Evolutionary conservation across 2,888 invertebrate species (phyloP).

Genomic region (Beris chalybata): DNA sequence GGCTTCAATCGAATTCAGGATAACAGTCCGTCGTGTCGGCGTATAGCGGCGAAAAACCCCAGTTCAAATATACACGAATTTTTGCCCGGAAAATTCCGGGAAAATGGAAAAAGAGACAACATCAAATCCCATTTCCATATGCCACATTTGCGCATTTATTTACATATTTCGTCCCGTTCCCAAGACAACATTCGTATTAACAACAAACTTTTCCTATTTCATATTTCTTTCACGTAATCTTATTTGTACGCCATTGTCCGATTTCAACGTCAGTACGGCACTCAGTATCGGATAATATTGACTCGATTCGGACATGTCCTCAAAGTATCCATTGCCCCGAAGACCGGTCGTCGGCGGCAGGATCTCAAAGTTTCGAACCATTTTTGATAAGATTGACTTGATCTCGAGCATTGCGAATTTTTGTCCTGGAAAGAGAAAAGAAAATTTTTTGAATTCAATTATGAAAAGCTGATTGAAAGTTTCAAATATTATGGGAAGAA

Average conservation of each 20-base stretch:
- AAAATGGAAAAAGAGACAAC: too few relatives aligned
- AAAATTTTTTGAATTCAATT: background rate
- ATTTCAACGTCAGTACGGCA: constrained; percentile 57
- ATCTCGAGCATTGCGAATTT: constrained; percentile 61
- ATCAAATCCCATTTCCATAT: too few relatives aligned
- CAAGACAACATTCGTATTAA: background rate
- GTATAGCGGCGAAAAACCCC: too few relatives aligned
- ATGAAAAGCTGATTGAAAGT: too few relatives aligned
- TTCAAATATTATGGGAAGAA: too few relatives aligned
- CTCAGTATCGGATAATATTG: constrained; percentile 55
- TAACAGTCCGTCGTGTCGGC: background rate
- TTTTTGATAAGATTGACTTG: constrained; percentile 59
- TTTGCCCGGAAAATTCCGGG: too few relatives aligned
- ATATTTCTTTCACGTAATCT: constrained; percentile 49
- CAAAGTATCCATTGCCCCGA: constrained; percentile 38
- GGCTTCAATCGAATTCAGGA: background rate
- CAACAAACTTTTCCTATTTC: constrained; percentile 3
- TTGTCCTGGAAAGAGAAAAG: constrained; percentile 48
- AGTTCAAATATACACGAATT: too few relatives aligned
- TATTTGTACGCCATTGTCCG: constrained; percentile 57
- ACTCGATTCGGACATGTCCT: constrained; percentile 40
- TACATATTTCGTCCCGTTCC: too few relatives aligned
- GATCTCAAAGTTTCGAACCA: constrained; percentile 58
- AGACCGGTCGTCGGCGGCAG: constrained; percentile 49
- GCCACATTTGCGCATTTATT: too few relatives aligned